Conservation (phyloP, 2,797 vertebrate genomes). For the Periparus ater region DNA sequence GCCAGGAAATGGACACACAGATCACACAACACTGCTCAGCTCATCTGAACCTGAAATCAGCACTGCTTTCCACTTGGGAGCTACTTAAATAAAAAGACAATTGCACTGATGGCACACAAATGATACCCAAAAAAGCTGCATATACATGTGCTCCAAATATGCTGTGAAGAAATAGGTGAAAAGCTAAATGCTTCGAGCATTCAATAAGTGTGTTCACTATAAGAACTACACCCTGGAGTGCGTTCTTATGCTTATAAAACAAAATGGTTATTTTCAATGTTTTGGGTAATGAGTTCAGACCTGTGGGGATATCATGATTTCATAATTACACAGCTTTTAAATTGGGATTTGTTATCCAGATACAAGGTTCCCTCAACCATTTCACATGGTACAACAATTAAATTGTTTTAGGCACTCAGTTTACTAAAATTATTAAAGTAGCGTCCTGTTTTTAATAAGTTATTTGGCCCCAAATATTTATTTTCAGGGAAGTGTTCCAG, state of each 20-base stretch:
- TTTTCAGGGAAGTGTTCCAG: constrained; percentile 59
- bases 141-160: neutral
- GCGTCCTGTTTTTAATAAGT: constrained; percentile 48
- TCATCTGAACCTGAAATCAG: neutral
- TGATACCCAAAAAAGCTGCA: neutral
- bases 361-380: neutral
- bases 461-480: constrained; percentile 50
- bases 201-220: constrained; percentile 49
- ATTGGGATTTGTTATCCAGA: constrained; percentile 15
- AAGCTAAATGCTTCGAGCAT: constrained; percentile 56
- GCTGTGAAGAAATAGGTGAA: constrained; percentile 39
- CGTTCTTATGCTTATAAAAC: constrained; percentile 62
- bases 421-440: constrained; percentile 52
- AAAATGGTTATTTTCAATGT: constrained; percentile 52
- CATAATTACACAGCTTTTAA: constrained; percentile 55
- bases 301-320: constrained; percentile 40
- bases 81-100: neutral
- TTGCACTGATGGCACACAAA: neutral
- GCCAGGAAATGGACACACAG: neutral
- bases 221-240: constrained; percentile 64
- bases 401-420: constrained; percentile 22
- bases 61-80: neutral
- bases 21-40: neutral
- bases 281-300: constrained; percentile 56
- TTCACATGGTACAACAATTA: constrained; percentile 33